These are phyloP conservation scores for Barypeithes pellucidus DNA, from an alignment of 2,888 invertebrate genomes.

Conservation along the genomic window DNA sequence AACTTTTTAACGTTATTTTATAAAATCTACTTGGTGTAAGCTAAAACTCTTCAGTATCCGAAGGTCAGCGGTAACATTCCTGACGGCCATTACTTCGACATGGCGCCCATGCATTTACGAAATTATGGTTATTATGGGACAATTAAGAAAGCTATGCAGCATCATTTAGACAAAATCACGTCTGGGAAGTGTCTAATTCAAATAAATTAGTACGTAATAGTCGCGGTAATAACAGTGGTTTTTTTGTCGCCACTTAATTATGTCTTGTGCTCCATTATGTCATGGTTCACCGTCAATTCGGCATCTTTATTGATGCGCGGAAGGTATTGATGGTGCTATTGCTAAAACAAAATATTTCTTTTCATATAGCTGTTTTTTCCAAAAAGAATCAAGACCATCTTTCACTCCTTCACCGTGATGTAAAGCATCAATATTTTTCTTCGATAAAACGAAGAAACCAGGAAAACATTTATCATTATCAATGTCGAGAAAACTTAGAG, in stretches of 20 bases:
- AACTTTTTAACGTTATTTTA: constrained; percentile 1
- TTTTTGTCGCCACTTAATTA: constrained; percentile 22
- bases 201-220: constrained; percentile 45
- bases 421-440: too few relatives aligned
- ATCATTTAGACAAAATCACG: constrained; percentile 48
- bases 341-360: not conserved
- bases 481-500: too few relatives aligned
- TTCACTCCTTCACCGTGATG: too few relatives aligned
- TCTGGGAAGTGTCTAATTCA: constrained; percentile 54
- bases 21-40: not conserved
- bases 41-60: constrained; percentile 47
- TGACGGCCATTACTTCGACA: constrained; percentile 54
- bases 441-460: too few relatives aligned
- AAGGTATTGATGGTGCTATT: not conserved
- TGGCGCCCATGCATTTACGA: constrained; percentile 63
- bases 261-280: constrained; percentile 16
- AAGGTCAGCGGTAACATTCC: constrained; percentile 66
- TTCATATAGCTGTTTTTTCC: too few relatives aligned
- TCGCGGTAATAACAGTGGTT: constrained; percentile 34
- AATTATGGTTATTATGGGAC: constrained; percentile 58
- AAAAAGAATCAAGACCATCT: too few relatives aligned
- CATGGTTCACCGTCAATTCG: constrained; percentile 19
- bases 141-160: constrained; percentile 53
- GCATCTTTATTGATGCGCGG: constrained; percentile 2
- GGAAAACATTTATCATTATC: too few relatives aligned